Evolutionary conservation across 2,797 vertebrate genomes (phyloP).

Genomic region (Tokudaia muenninki): DNA sequence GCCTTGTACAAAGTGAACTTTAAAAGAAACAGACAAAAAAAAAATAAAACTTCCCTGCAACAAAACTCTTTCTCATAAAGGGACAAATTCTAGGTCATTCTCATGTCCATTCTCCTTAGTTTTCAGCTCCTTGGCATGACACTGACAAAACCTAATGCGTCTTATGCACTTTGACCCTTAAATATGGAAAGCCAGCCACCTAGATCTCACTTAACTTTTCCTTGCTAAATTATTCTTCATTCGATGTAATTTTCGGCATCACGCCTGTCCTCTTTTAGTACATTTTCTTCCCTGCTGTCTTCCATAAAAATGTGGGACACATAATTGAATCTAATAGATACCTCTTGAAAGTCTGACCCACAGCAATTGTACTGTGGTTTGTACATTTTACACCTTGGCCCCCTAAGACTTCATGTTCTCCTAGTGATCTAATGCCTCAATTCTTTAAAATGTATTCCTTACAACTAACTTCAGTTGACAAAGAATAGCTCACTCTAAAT

Average conservation of each 20-base stretch:
- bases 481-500: neutral
- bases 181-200: neutral
- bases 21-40: neutral
- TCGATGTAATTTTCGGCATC: neutral
- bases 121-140: neutral
- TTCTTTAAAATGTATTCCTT: neutral
- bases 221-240: constrained; percentile 26
- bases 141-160: neutral
- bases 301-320: neutral
- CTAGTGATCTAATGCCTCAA: neutral
- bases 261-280: neutral
- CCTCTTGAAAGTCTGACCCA: neutral
- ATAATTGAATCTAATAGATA: neutral
- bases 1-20: neutral
- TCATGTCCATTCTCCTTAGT: neutral
- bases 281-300: neutral
- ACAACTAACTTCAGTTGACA: constrained; percentile 55
- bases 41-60: neutral
- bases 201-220: neutral
- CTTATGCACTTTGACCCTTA: neutral
- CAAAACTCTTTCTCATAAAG: neutral
- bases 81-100: neutral
- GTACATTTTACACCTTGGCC: neutral
- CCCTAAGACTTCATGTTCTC: constrained; percentile 11
- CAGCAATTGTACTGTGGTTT: neutral